These are phyloP conservation scores for Kryphioiulus occultus DNA, from an alignment of 2,888 invertebrate species.

Conservation along the genomic window DNA sequence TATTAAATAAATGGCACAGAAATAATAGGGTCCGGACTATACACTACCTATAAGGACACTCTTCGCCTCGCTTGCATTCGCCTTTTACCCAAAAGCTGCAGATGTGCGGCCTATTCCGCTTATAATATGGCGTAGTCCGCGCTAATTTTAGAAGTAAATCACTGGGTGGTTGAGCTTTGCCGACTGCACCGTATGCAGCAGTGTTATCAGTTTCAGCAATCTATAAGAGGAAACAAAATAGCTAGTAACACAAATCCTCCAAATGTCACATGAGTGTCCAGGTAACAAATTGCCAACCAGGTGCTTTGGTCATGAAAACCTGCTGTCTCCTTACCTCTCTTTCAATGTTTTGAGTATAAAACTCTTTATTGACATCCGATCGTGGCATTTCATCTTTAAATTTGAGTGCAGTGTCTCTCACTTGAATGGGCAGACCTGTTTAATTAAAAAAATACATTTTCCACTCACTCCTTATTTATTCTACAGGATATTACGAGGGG, in stretches of 20 bases:
- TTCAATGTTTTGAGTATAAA: conserved; percentile 90
- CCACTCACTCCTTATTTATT: background rate
- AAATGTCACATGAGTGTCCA: background rate
- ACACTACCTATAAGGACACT: conserved; percentile 82
- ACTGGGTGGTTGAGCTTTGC: conserved; percentile 74
- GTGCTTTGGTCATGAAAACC: too few relatives aligned
- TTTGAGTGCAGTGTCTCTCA: conserved; percentile 88
- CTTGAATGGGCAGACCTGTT: conserved; percentile 70
- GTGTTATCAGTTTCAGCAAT: conserved; percentile 64
- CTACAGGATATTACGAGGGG: background rate
- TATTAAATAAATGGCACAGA: background rate
- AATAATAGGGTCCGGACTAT: background rate
- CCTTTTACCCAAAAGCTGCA: conserved; percentile 99
- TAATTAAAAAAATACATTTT: conserved; percentile 25
- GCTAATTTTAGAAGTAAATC: conserved; percentile 87
- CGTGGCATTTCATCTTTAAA: conserved; percentile 90
- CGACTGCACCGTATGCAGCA: conserved; percentile 64
- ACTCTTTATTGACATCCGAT: conserved; percentile 94
- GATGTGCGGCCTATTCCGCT: conserved; percentile 92
- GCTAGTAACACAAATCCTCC: background rate
- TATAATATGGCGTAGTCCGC: conserved; percentile 92
- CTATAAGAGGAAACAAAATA: conserved; percentile 55
- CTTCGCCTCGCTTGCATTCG: conserved; percentile 93
- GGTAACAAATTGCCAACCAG: too few relatives aligned
- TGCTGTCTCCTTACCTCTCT: conserved; percentile 69